These are phyloP conservation scores for Clytia hemisphaerica DNA, from an alignment of 30 jellyfish, hydroid and myxozoan genomes.

Conservation along the genomic window DNA sequence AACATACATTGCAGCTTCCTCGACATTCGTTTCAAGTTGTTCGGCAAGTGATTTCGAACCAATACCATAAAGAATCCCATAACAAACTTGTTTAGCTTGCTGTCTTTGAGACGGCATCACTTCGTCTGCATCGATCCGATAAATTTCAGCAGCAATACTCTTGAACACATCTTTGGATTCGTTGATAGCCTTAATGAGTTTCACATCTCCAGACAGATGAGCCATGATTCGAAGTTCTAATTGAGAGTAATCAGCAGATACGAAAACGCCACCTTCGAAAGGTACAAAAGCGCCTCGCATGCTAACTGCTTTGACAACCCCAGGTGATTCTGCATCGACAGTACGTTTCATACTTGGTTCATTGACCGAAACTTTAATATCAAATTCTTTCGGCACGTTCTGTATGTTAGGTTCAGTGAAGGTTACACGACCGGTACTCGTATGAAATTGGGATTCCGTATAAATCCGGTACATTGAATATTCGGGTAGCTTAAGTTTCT, in stretches of 20 bases:
- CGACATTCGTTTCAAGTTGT: slow-evolving; percentile 52
- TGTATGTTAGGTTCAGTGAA: slow-evolving; percentile 86
- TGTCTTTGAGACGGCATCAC: slow-evolving; percentile 78
- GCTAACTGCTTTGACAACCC: slow-evolving; percentile 35
- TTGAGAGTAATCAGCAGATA: slow-evolving; percentile 90
- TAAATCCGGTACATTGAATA: slow-evolving; percentile 45
- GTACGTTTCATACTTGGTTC: not conserved
- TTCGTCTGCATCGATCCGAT: slow-evolving; percentile 28
- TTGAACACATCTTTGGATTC: slow-evolving; percentile 78
- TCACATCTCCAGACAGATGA: slow-evolving; percentile 66
- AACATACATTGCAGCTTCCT: slow-evolving; percentile 61
- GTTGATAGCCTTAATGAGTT: slow-evolving; percentile 38
- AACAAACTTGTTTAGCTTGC: slow-evolving; percentile 76
- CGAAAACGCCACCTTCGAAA: slow-evolving; percentile 33
- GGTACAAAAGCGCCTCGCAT: slow-evolving; percentile 91
- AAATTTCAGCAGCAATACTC: slow-evolving; percentile 81
- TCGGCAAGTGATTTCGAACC: slow-evolving; percentile 80
- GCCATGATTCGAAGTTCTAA: slow-evolving; percentile 74
- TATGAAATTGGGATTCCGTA: slow-evolving; percentile 59
- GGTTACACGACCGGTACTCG: slow-evolving; percentile 89
- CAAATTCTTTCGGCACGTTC: slow-evolving; percentile 85
- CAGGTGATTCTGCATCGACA: not conserved
- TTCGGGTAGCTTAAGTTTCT: slow-evolving; percentile 9
- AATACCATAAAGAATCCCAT: slow-evolving; percentile 89
- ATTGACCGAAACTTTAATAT: slow-evolving; percentile 15